Evolutionary conservation across 1,140 invertebrate species (phyloP).

Genomic region (Drosophila mauritiana): DNA sequence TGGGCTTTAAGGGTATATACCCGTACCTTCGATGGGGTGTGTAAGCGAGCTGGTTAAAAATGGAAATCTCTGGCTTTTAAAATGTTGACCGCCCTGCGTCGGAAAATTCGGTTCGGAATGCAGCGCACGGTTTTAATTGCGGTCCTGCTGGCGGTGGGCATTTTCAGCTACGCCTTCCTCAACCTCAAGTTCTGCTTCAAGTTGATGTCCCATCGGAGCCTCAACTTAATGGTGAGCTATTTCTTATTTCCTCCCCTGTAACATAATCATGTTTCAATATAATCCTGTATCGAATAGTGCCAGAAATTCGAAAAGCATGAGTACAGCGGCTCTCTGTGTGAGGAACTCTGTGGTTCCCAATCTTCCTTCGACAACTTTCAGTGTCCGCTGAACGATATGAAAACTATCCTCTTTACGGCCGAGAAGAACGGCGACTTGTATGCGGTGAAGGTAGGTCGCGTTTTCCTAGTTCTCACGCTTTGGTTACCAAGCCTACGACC

Average conservation of each 20-base stretch:
- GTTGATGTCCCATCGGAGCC: slow-evolving; percentile 75
- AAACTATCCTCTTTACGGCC: slow-evolving; percentile 75
- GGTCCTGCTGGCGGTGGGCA: slow-evolving; percentile 69
- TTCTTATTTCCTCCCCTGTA: not conserved
- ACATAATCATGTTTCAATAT: not conserved
- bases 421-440: slow-evolving; percentile 77
- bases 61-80: slow-evolving; percentile 42
- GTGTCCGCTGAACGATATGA: slow-evolving; percentile 72
- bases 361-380: slow-evolving; percentile 72
- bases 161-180: slow-evolving; percentile 78
- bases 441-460: slow-evolving; percentile 74
- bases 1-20: slow-evolving; percentile 54
- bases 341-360: slow-evolving; percentile 68
- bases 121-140: slow-evolving; percentile 74
- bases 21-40: slow-evolving; percentile 27
- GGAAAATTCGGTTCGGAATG: slow-evolving; percentile 74
- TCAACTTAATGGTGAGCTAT: slow-evolving; percentile 63
- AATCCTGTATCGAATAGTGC: slow-evolving; percentile 43
- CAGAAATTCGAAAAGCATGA: slow-evolving; percentile 70
- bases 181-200: slow-evolving; percentile 81
- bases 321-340: slow-evolving; percentile 75
- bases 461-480: slow-evolving; percentile 4
- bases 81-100: slow-evolving; percentile 72
- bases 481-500: slow-evolving; percentile 30
- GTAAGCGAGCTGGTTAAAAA: slow-evolving; percentile 16